These are phyloP conservation scores for Platalea minor DNA, from an alignment of 2,797 vertebrate species.

Conservation along the genomic window DNA sequence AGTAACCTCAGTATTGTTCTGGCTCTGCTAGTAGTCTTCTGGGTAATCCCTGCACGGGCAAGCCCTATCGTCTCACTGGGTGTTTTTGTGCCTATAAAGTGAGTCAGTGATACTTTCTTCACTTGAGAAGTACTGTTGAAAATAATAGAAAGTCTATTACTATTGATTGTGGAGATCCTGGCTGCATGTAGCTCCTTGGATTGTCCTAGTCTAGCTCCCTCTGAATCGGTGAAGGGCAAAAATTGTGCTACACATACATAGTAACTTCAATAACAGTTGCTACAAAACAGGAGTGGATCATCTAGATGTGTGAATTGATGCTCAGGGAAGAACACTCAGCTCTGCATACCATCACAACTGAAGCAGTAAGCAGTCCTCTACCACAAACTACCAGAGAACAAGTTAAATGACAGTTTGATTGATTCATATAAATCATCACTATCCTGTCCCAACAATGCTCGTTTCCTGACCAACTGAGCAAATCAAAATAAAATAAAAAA, in stretches of 20 bases:
- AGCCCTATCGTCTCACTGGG: neutral
- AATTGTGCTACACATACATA: rapidly evolving
- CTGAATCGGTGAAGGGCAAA: neutral
- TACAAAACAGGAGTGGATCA: neutral
- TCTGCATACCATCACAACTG: neutral
- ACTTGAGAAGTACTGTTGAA: neutral
- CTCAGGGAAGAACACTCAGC: neutral
- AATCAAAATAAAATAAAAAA: neutral
- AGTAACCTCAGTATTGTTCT: neutral
- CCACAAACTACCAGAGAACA: neutral
- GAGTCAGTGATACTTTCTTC: neutral
- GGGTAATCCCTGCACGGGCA: neutral
- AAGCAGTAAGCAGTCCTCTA: neutral
- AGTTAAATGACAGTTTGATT: neutral
- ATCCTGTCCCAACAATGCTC: neutral
- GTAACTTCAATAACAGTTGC: neutral
- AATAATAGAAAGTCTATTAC: neutral
- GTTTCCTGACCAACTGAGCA: neutral
- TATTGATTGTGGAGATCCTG: neutral
- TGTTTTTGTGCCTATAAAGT: neutral
- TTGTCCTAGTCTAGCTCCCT: neutral
- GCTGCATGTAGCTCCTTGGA: neutral
- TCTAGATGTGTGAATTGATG: neutral
- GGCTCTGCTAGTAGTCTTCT: neutral
- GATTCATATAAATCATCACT: neutral